Base-by-base conservation (phyloP, 2,113 vertebrate genomes). In the Trogon surrucura region DNA sequence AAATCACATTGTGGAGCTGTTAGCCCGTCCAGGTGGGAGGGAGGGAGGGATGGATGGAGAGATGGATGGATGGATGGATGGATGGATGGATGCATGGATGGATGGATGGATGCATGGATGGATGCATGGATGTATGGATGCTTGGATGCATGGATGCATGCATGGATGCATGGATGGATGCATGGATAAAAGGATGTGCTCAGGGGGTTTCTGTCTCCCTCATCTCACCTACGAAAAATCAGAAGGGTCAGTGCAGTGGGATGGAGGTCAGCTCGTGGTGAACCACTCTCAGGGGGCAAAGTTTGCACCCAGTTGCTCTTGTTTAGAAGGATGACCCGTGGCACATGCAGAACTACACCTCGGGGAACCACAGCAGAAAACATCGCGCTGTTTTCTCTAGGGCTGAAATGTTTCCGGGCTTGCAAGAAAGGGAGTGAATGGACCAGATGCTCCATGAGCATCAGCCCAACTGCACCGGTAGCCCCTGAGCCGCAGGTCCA, bases 241-340 rank as follows among this genome's bases (percentile, higher is more conserved):
- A 26, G 15, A 45, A 26, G 0, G 12, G 50, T 64, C 50, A 9
- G 26, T 5, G 50, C 0, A 0, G 10, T 21, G 56, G 25, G 12
- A 64, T 38, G n/a, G 62, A 88, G 34, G 25, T 65, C 83, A 38
- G 25, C 19, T 60, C 6, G 2, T 17, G 34, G 7, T 27, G 54
- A 92, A 11, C 7, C 14, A 13, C 32, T 21, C 41, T 19, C 22
- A 1, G 19, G 4, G 6, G 11, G 5, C 2, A 58, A 29, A 1
- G 0, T 3, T 78, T 53, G 30, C 61, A 57, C 29, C 23, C 10
- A 18, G 6, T 14, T 80, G 32, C 36, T 18, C 11, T 47, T 18
- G 17, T 48, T 77, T 21, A 20, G 48, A 26, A 60, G 47, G 17
- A n/a, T 30, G n/a, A 25, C 5, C 18, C 0, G 0, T 22, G 44